These are phyloP conservation scores for Palythoa caribaeorum DNA, from an alignment of 92 coral and sea anemone genomes.

Conservation along the genomic window DNA sequence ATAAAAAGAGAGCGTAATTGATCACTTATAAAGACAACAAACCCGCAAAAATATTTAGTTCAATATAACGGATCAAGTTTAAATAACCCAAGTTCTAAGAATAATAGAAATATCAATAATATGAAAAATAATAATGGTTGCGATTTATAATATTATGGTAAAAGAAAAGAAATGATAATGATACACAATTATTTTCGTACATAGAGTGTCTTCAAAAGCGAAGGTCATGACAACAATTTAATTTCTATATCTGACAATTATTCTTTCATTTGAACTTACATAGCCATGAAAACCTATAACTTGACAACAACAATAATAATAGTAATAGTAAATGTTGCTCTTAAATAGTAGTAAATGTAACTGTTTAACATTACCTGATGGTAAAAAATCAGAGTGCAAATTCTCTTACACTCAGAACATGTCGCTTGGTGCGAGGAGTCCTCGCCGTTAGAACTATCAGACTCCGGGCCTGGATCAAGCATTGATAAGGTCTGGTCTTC, in stretches of 20 bases:
- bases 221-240: not conserved
- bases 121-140: not conserved
- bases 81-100: too few species aligned
- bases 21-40: too few species aligned
- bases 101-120: too few species aligned
- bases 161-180: not conserved
- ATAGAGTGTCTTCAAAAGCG: not conserved
- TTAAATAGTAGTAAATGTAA: not conserved
- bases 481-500: not conserved
- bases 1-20: too few species aligned
- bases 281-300: not conserved
- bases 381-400: constrained; percentile 36
- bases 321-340: too few species aligned
- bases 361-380: constrained; percentile 23
- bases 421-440: constrained; percentile 24
- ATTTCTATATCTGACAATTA: not conserved
- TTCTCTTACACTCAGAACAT: constrained; percentile 41
- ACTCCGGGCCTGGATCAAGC: not conserved
- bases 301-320: not conserved
- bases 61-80: too few species aligned
- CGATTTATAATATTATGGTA: not conserved
- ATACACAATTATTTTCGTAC: not conserved
- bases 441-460: not conserved
- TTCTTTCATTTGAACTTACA: constrained; percentile 6
- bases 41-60: too few species aligned